Base-by-base conservation (phyloP, 2,797 vertebrate species). In the Lutjanus campechanus region DNA sequence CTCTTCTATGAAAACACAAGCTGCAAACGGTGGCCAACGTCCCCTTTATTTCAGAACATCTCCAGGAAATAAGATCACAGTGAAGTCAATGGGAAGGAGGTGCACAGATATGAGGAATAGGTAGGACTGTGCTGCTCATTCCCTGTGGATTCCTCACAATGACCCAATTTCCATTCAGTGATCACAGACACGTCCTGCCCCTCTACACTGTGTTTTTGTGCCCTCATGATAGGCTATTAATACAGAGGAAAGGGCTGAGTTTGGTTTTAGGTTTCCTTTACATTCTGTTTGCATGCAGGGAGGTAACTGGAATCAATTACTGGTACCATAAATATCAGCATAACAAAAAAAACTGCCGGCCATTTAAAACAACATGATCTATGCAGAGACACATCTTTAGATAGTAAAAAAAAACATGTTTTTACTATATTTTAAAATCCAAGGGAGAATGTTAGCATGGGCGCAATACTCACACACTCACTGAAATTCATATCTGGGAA, bases 81-180 rank as follows among this genome's bases (percentile, higher is more conserved):
- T 40, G 41, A 54, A 41, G 53, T 36, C 22, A 71, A 59, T 63
- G 55, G 19, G 17, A 54, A 36, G 64, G 53, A 58, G 60, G 60
- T 60, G 40, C 17, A 46, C 20, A 8, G 53, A 61, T 64, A 12
- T 43, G 50, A 79, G 36, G 17, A 69, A 50, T 10, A 80, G 50
- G 44, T 78, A 61, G 4, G 19, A 20, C 36, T 46, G 29, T 51
- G 44, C 54, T 36, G 49, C n/a, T 55, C 11, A 16, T 44, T 69
- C 43, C 76, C 70, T n/a, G 29, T 49, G 60, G 71, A 69, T 25
- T 62, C 13, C 62, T 67, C 64, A 61, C 25, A 53, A 40, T 81
- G 80, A 84, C 81, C 84, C 69, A 77, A 40, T 89, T 91, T 91
- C 71, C 47, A 46, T 78, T 74, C 63, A 81, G 3, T n/a, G 61